Base-by-base conservation (phyloP, 2,888 invertebrate species). In the Orthosia incerta region DNA sequence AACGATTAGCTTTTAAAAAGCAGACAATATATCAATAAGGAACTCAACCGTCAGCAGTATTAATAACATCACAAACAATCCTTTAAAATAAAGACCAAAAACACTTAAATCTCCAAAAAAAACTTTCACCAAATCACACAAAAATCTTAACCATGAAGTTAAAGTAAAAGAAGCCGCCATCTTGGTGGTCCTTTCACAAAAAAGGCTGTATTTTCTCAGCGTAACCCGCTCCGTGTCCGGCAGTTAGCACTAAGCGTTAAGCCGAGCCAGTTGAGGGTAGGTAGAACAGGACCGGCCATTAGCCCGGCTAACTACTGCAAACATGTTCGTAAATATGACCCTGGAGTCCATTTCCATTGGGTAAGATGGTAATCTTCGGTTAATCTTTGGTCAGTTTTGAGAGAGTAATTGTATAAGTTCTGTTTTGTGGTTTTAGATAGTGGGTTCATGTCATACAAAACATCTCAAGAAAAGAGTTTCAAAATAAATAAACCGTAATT, bases 231-330 rank as follows among this genome's bases (percentile, higher is more conserved):
- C 63, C 71, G 48, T 79, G 81, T 68, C 63, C 66, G 59, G 68
- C 74, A 75, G 82, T 86, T 85, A 86, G 86, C 86, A 85, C 85
- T 74, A 60, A 63, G 62, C 63, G 74, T 68, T 76, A 85, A 85
- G 82, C 80, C 63, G 72, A 68, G 76, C 78, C 76, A 74, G 66
- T 66, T 64, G 75, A 72, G 75, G 83, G 72, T 79, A 76, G 82
- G 80, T 69, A 87, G 90, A 91, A 90, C 90, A 92, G 90, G 88
- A 80, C 87, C 76, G 86, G 88, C 93, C 93, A 94, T 94, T 94
- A 94, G 92, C 86, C 86, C 85, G 86, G 76, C 87, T 91, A 93
- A 92, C 89, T 87, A 90, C 81, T 86, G 88, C 92, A 94, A 94
- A 94, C 92, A 93, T 90, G 93, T 92, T 72, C 51, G 87, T 84